Evolutionary conservation across 2,113 vertebrate species (phyloP).

Genomic region (Neodon shergylaensis): DNA sequence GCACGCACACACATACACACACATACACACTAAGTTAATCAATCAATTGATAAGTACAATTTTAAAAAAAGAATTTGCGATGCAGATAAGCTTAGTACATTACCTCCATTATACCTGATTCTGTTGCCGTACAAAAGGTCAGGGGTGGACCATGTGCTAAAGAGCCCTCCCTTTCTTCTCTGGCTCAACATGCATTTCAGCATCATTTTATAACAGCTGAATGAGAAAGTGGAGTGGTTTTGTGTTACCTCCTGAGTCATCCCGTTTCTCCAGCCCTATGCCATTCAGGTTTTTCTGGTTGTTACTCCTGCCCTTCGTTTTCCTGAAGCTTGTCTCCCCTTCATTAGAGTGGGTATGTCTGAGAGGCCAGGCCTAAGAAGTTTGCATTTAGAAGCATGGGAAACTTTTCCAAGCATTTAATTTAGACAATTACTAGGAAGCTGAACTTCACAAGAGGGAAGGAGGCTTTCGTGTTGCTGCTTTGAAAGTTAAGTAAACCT

Average conservation of each 20-base stretch:
- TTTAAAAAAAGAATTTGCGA: not conserved
- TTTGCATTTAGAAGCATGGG: slow-evolving; percentile 66
- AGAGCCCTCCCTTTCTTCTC: slow-evolving; percentile 13
- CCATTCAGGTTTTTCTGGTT: slow-evolving; percentile 79
- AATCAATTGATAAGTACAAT: not conserved
- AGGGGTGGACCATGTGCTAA: not conserved
- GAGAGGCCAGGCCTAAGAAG: slow-evolving; percentile 60
- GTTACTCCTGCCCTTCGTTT: slow-evolving; percentile 64
- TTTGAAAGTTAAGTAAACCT: not conserved
- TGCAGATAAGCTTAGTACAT: not conserved
- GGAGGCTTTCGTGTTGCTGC: not conserved
- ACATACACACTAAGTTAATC: not conserved
- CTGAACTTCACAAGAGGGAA: slow-evolving; percentile 25
- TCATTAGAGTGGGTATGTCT: slow-evolving; percentile 56
- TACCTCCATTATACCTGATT: not conserved
- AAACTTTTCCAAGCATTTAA: slow-evolving; percentile 70
- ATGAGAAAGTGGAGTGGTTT: slow-evolving; percentile 63
- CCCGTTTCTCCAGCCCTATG: slow-evolving; percentile 14
- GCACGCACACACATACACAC: accelerated
- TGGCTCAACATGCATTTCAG: not conserved
- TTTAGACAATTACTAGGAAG: slow-evolving; percentile 66
- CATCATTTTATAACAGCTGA: slow-evolving; percentile 35
- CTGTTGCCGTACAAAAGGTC: not conserved
- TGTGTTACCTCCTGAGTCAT: slow-evolving; percentile 70
- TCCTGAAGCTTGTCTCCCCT: slow-evolving; percentile 64